These are phyloP conservation scores for Sturnira hondurensis DNA, from an alignment of 2,113 vertebrate genomes.

Conservation along the genomic window DNA sequence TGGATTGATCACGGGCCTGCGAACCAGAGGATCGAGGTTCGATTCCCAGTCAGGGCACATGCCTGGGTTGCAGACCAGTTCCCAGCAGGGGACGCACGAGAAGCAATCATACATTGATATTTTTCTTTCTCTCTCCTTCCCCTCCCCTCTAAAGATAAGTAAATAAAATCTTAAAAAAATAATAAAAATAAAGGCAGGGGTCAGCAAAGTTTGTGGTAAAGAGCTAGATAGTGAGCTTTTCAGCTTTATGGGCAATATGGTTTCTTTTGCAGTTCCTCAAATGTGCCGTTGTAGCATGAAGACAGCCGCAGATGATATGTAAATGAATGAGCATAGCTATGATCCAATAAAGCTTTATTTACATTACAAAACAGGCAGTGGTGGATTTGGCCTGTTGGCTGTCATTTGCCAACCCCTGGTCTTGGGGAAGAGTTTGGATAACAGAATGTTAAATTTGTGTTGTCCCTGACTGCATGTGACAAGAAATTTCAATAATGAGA, in stretches of 20 bases:
- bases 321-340: not conserved
- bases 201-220: not conserved
- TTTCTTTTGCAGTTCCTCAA: not conserved
- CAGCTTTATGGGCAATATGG: not conserved
- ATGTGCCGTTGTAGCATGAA: not conserved
- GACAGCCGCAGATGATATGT: not conserved
- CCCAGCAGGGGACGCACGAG: too few species aligned
- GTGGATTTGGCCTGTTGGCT: not conserved
- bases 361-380: not conserved
- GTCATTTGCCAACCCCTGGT: not conserved
- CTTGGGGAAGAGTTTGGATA: not conserved
- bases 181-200: not conserved
- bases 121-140: too few species aligned
- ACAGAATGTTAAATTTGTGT: not conserved
- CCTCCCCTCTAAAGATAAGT: too few species aligned
- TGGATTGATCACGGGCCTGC: too few species aligned
- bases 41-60: too few species aligned
- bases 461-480: not conserved
- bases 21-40: too few species aligned
- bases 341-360: conserved; percentile 15
- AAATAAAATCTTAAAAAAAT: too few species aligned
- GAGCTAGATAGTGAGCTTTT: not conserved
- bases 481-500: not conserved
- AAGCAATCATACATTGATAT: too few species aligned
- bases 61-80: too few species aligned